Evolutionary conservation across 1,140 invertebrate species (phyloP), one percentile per base, ranked within the genome.

Genomic region (Scaptomyza montana): DNA sequence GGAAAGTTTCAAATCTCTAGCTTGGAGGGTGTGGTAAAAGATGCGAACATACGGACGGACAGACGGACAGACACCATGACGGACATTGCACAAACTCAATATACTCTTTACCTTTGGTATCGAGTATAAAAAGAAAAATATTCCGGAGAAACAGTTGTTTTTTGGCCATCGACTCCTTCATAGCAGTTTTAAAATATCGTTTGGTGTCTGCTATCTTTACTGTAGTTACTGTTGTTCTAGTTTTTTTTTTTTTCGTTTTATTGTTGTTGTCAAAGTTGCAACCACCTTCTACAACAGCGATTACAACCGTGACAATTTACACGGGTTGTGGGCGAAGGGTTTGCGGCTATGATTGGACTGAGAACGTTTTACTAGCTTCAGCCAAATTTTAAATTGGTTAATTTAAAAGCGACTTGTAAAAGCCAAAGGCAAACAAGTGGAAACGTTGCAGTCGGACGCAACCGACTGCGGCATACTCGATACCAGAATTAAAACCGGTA

Each of bases 371-470:
- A 47, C 21, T 25, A 59, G 19, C 64, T 71, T 64, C 80, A 78
- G 61, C 72, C 68, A 89, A 79, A 89, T 87, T 87, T 89, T 76
- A 89, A 87, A 89, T 89, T 87, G 82, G 84, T 89, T 84, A 87
- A 87, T 87, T 79, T 89, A 89, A 82, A 89, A 89, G 75, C 75
- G 76, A 79, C 65, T 77, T 47, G 78, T 57, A 78, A 79, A 78
- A 89, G 54, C 59, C 63, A 53, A 72, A 73, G 65, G 57, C 19
- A 73, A 50, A n/a, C n/a, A n/a, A n/a, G n/a, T n/a, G n/a, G n/a
- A n/a, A n/a, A n/a, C n/a, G n/a, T n/a, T n/a, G n/a, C n/a, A n/a
- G n/a, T n/a, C n/a, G n/a, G n/a, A n/a, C n/a, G n/a, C n/a, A n/a
- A n/a, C n/a, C n/a, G n/a, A n/a, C n/a, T n/a, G n/a, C n/a, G n/a